These are phyloP conservation scores for Drosophila pectinifera DNA, from an alignment of 1,140 invertebrate genomes.

Conservation along the genomic window DNA sequence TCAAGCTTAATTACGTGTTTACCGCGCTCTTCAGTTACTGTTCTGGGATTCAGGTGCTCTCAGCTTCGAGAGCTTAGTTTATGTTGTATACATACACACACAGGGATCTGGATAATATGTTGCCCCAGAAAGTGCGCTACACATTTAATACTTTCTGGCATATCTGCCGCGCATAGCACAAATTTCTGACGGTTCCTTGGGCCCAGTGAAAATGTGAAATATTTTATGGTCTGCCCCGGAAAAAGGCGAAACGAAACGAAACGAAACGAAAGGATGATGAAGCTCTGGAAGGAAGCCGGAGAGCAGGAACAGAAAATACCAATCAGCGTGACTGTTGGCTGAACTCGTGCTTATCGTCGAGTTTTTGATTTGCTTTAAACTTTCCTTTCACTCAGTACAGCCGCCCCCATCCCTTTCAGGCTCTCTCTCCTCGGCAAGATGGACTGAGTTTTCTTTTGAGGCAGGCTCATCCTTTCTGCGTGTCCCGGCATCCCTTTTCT, in stretches of 20 bases:
- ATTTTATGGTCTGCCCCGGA: constrained; percentile 69
- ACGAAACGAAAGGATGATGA: constrained; percentile 9
- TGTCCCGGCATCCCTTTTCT: constrained; percentile 56
- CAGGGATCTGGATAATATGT: constrained; percentile 11
- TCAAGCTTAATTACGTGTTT: constrained; percentile 79
- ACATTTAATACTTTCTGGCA: constrained; percentile 65
- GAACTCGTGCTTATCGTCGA: constrained; percentile 79
- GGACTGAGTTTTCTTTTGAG: constrained; percentile 66
- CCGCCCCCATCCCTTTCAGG: constrained; percentile 5
- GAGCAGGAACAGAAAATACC: constrained; percentile 62
- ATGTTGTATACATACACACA: constrained; percentile 12
- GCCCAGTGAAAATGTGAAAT: constrained; percentile 73
- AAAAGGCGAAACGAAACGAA: constrained; percentile 22
- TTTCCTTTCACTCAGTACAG: constrained; percentile 48
- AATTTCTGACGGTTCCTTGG: constrained; percentile 59
- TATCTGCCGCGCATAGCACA: constrained; percentile 69
- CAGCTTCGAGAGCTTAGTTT: constrained; percentile 26
- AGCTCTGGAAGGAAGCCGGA: constrained; percentile 11
- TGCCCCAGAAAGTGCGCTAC: constrained; percentile 57
- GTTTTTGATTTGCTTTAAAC: constrained; percentile 83
- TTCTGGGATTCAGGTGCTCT: constrained; percentile 31
- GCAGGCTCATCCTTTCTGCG: constrained; percentile 54
- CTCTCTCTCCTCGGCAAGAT: constrained; percentile 17
- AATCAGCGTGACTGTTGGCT: constrained; percentile 78
- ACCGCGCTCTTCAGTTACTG: constrained; percentile 50